Base-by-base conservation (phyloP, 1,140 invertebrate species). In the Scaptomyza hsui region DNA sequence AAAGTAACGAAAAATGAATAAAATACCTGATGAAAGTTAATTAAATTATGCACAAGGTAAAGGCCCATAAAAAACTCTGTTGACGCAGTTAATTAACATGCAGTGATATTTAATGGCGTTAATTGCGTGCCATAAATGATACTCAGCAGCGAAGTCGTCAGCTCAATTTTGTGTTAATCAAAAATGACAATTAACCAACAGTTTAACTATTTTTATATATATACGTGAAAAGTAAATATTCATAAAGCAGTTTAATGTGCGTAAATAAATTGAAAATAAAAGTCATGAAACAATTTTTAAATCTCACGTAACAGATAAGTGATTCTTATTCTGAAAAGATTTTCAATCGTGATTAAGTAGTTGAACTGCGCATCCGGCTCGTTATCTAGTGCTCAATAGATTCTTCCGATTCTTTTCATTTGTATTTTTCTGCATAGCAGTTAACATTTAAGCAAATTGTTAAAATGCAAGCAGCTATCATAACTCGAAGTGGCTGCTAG, bases 381-480 rank as follows among this genome's bases (percentile, higher is more conserved):
- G 42, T 26, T 48, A 49, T 56, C 60, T 21, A 7, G 41, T 32
- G 41, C 56, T 19, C 5, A 3, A 41, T 35, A 59, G 51, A 53
- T 61, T 67, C n/a, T 26, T 63, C 56, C 47, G 41, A 45, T 55
- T 41, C 15, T 18, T 7, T 44, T 45, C 26, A 35, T 49, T 56
- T 29, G 9, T 29, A 29, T 29, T 53, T 57, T 65, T 67, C 26
- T 9, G 49, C 51, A 41, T 63, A 59, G 29, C 61, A 68, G 75
- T 83, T 78, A 78, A 56, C 79, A 70, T 68, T 77, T 63, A 73
- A 77, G 72, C 81, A 86, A 81, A 85, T 86, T 64, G 81, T 81
- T 77, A 69, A 76, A 77, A 74, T 61, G 73, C 76, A 76, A 71
- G 80, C 71, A 77, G 70, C 82, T 85, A 85, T 85, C 82, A 85